Percentiles rank a stretch among this genome's conserved stretches.
Evolutionary conservation across 2,888 invertebrate genomes (phyloP).

Genomic region (Cactoblastis cactorum): DNA sequence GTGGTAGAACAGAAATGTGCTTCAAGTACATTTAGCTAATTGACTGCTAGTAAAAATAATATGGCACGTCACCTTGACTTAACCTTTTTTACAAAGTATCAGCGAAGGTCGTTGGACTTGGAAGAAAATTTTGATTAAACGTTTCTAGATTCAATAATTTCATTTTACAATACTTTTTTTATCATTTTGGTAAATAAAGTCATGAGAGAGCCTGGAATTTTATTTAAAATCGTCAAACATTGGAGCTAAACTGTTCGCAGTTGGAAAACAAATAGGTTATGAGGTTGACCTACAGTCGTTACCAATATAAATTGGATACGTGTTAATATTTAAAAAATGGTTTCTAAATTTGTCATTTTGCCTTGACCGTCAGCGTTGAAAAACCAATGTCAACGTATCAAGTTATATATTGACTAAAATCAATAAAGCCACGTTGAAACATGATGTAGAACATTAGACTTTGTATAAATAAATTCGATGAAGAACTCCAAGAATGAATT

Average conservation of each 20-base stretch:
- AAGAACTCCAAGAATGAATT: too few species aligned
- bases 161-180: too few species aligned
- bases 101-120: background rate
- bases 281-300: slow-evolving; percentile 29
- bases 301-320: background rate
- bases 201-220: slow-evolving; percentile 30
- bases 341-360: too few species aligned
- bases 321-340: background rate
- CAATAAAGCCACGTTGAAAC: too few species aligned
- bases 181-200: too few species aligned
- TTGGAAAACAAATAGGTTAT: slow-evolving; percentile 60
- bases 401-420: too few species aligned
- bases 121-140: too few species aligned
- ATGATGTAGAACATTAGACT: too few species aligned
- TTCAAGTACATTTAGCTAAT: slow-evolving; percentile 6
- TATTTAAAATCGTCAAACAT: slow-evolving; percentile 42
- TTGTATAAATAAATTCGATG: too few species aligned
- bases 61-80: background rate
- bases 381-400: too few species aligned
- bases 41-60: slow-evolving; percentile 1
- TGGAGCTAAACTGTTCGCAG: slow-evolving; percentile 25
- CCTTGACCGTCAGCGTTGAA: too few species aligned
- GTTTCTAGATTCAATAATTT: too few species aligned
- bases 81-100: background rate
- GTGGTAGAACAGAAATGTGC: background rate